Base-by-base conservation (phyloP, 2,113 vertebrate species). In the Triplophysa dalaica region DNA sequence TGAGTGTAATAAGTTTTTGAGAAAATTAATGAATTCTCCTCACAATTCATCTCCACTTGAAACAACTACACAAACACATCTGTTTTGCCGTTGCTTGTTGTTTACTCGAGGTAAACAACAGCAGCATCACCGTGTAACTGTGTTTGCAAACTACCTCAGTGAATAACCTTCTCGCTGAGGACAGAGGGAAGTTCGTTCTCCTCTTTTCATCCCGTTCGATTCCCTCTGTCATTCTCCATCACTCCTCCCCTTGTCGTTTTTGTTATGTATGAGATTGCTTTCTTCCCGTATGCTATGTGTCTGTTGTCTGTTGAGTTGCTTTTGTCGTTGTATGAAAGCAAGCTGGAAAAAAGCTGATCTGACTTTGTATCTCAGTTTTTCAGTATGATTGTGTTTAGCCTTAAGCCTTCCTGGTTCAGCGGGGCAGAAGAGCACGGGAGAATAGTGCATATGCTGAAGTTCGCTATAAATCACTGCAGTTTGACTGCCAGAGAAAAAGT, bases 1-100 rank as follows among this genome's bases (percentile, higher is more conserved):
- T 3, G 5, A 77, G 24, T 64, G 60, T 52, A 56, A 65, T 22
- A 17, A 48, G 22, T 48, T 77, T 77, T 82, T 78, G 26, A n/a
- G 67, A 48, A 78, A 64, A 73, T 56, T 3, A 61, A 60, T 67
- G 69, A 10, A 1, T 45, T 77, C 7, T 58, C 61, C 78, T 78
- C 66, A 77, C 17, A 52, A 52, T 22, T 24, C 62, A 50, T 66
- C 14, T 74, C 52, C 63, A 63, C 16, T 68, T 56, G 56, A 54
- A 60, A 60, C 24, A 21, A 79, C 48, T 65, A 75, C 33, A 74
- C 52, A 68, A 75, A 82, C 62, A 68, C 77, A 73, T 65, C 62
- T 77, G 75, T 72, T 69, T 50, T 26, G 21, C 66, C 56, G 67
- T 13, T n/a, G 38, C 22, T 56, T 43, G 74, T 45, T 29, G 67